These are phyloP conservation scores for Nothobranchius kuhntae DNA, from an alignment of 2,113 vertebrate species.

Conservation along the genomic window DNA sequence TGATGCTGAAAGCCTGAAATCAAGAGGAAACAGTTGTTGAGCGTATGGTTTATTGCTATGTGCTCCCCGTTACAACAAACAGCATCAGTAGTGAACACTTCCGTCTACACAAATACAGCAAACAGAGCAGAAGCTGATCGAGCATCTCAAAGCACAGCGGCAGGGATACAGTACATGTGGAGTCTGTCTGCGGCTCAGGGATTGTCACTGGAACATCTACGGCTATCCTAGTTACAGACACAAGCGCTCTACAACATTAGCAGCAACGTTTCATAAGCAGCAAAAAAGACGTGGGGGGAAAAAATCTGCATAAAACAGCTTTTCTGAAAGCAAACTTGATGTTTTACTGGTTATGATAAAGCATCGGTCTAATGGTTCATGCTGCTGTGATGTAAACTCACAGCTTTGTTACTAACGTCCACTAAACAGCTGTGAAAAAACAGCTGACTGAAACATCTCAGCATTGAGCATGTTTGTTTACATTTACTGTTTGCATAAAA, in stretches of 20 bases:
- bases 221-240: constrained; percentile 65
- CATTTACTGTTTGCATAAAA: constrained; percentile 64
- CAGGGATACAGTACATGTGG: constrained; percentile 58
- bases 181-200: constrained; percentile 79
- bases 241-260: constrained; percentile 76
- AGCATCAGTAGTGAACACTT: constrained; percentile 92
- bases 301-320: constrained; percentile 30
- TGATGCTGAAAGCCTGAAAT: neutral
- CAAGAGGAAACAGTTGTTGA: constrained; percentile 26
- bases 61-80: constrained; percentile 90
- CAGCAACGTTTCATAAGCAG: constrained; percentile 75
- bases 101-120: constrained; percentile 76
- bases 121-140: constrained; percentile 63
- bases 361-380: constrained; percentile 48
- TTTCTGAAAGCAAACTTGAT: constrained; percentile 28
- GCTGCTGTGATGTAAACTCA: constrained; percentile 22
- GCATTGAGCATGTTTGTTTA: constrained; percentile 62
- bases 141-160: constrained; percentile 47
- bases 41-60: constrained; percentile 85
- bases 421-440: constrained; percentile 71
- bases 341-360: constrained; percentile 61
- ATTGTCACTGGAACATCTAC: constrained; percentile 74
- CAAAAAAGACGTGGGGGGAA: constrained; percentile 47
- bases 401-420: constrained; percentile 47
- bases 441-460: constrained; percentile 75